Base-by-base conservation (phyloP, 2,797 vertebrate genomes). In the Betta splendens region DNA sequence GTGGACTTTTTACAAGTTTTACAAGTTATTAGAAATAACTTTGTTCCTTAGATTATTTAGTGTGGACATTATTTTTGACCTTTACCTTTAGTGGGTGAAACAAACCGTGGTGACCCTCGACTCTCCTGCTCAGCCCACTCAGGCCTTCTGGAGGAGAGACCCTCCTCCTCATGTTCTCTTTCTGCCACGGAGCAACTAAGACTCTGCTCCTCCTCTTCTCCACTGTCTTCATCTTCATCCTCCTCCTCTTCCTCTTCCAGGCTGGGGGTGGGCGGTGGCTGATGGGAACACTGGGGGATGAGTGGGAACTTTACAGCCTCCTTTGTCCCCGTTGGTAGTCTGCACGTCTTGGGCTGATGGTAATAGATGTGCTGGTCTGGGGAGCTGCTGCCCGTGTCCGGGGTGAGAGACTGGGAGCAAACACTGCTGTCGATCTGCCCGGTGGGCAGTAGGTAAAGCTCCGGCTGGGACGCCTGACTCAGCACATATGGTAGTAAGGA, bases 391-490 rank as follows among this genome's bases (percentile, higher is more conserved):
- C 57, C 76, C 36, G 75, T 91, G 65, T 94, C 91, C 64, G 88
- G 69, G 72, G 77, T 85, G 85, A 87, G 47, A 18, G 91, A 87
- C 42, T 81, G 85, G 12, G 89, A 92, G 83, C 85, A 91, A 76
- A 87, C 50, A 49, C 90, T 92, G 85, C 90, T 85, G 72, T 90
- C 83, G 31, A 77, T 82, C 49, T 92, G 90, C 69, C 76, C 75
- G 49, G 74, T 32, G 5, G 92, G 89, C 70, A 98, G 87, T 72
- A 98, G 89, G 87, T 98, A 98, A 1, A 98, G 91, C 84, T 98
- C 96, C 7, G 95, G 94, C 78, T 94, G 89, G 28, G 89, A 86
- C 55, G 96, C 94, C 96, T 98, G 75, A 5, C n/a, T n/a, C 2
- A 8, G 54, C 43, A 73, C 26, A 16, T 15, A 54, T 15, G 15